Base-by-base conservation (phyloP, 2,797 vertebrate genomes). In the Fistularia commersonii region DNA sequence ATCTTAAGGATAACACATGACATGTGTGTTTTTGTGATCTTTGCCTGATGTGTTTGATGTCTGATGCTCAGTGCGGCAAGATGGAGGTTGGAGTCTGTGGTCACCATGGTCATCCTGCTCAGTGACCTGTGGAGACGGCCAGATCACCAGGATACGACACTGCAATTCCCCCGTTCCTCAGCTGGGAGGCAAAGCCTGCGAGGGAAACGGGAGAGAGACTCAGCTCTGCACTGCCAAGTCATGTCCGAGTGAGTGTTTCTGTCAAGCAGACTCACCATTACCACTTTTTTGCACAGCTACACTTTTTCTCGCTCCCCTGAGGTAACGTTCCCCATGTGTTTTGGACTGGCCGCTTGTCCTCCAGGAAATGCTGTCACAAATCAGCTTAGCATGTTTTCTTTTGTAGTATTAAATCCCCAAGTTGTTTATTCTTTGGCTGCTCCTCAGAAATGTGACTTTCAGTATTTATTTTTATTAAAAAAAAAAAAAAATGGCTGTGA, bases 51-150 rank as follows among this genome's bases (percentile, higher is more conserved):
- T 51, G 31, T 63, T 59, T 53, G 15, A 76, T 15, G 33, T 64
- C 46, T 80, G 54, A 63, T 61, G 32, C 54, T 37, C 68, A 98
- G 96, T 98, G 72, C 94, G 92, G 57, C 96, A 97, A 43, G 90
- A 99, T 5, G 97, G 97, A n/a, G 94, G 94, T 12, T 99, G 97
- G 97, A 99, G 97, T 74, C 88, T 98, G 79, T 99, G 97, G 97
- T 98, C 97, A 0, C 97, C 97, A 0, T 99, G 97, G 97, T 98
- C 97, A 0, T 95, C 96, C 3, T 99, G 97, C 81, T 97, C 97
- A 0, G 93, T 93, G 50, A 95, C 94, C 8, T 99, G 97, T 3
- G 97, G 96, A n/a, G 72, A 89, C 2, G 97, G 97, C 54, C 95
- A 97, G 51, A 92, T 96, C 82, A 98, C 97, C 0, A 93, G 96